Base-by-base conservation (phyloP, 2,888 invertebrate genomes). In the Lepidochrysops patricia region DNA sequence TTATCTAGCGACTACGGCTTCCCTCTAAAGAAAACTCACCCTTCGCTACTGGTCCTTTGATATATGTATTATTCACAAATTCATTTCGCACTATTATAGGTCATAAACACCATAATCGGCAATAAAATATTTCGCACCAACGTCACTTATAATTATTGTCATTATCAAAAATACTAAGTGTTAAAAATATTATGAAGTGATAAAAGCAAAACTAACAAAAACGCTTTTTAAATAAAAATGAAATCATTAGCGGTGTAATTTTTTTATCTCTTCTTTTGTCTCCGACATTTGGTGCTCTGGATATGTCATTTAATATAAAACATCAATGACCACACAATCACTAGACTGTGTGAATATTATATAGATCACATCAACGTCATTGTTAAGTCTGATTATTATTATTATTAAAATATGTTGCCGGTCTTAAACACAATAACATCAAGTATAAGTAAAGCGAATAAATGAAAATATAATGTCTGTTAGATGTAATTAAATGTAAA, bases 401-500 rank as follows among this genome's bases (percentile, higher is more conserved):
- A 2, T 19, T 19, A 19, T 19, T 19, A 9, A 19, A 7, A 19
- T 43, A 43, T 19, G 19, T 9, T 43, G 43, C 15, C 43, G 19
- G 19, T 9, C 43, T 43, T 9, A 9, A 19, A 7, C 43, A 19
- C 19, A 19, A 37, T 2, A 19, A 43, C 15, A 43, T 19, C 19
- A 7, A 43, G 19, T 35, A 43, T 19, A 19, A 43, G 19, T 43
- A 43, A 9, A 43, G 19, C 9, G 19, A 19, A 19, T 43, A 19
- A 19, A 43, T 43, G 43, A 43, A 43, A 43, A 43, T 43, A 43
- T 43, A 19, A 43, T 19, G 43, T 43, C 19, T 43, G 43, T 43
- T 15, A 43, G 43, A 15, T 43, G 43, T 43, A 43, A 43, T 43
- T 43, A 43, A 43, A 43, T 43, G 61, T 60, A 62, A 62, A 61